Percentiles rank a stretch among this genome's conserved stretches.
Evolutionary conservation across 2,888 invertebrate species (phyloP).

Genomic region (Andrena praecox): DNA sequence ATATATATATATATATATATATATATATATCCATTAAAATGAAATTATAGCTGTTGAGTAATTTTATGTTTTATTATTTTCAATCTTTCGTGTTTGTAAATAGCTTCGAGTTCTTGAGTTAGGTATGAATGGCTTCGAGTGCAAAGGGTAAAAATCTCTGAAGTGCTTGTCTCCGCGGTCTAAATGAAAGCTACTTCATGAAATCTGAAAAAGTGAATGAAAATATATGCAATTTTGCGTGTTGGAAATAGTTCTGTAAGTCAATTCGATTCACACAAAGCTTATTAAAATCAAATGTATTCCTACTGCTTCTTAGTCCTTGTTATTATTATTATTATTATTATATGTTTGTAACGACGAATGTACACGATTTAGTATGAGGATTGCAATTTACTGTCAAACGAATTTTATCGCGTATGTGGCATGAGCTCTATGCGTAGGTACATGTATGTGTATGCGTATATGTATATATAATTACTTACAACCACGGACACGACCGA

Average conservation of each 20-base stretch:
- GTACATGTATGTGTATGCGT: conserved; percentile 22
- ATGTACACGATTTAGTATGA: background rate
- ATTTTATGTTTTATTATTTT: too few species aligned
- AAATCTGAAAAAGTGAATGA: background rate
- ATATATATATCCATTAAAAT: too few species aligned
- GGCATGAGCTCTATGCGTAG: conserved; percentile 20
- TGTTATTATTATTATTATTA: background rate
- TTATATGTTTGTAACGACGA: background rate
- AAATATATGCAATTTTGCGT: background rate
- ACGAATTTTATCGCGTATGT: background rate
- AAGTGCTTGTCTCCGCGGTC: conserved; percentile 36
- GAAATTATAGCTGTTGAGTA: too few species aligned
- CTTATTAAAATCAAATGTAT: background rate
- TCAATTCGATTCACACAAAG: background rate
- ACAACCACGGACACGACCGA: conserved; percentile 32
- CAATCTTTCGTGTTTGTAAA: too few species aligned
- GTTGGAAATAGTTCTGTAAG: background rate
- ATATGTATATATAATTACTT: conserved; percentile 26
- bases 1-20: too few species aligned
- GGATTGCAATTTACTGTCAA: background rate
- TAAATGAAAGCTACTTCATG: background rate
- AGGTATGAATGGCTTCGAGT: too few species aligned
- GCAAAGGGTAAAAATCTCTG: conserved; percentile 29
- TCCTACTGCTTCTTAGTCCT: background rate
- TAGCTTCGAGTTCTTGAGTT: too few species aligned